Percentiles rank a stretch among this genome's conserved stretches.
Evolutionary conservation across 1,140 invertebrate species (phyloP).

Genomic region (Formica selysi): DNA sequence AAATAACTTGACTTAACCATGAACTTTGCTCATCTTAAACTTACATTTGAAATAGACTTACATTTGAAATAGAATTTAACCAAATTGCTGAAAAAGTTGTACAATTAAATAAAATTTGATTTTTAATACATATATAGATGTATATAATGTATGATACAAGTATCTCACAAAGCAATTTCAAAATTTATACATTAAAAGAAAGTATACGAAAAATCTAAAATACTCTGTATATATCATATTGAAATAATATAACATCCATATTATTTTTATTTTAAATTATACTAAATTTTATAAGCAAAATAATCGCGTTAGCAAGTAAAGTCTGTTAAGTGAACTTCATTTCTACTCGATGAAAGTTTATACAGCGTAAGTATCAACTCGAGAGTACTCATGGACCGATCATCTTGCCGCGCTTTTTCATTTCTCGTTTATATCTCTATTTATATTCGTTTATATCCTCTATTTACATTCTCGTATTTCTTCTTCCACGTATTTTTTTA

Average conservation of each 20-base stretch:
- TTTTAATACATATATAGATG: neutral
- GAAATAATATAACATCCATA: neutral
- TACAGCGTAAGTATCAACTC: constrained; percentile 25
- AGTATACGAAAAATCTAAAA: neutral
- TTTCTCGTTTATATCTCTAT: constrained; percentile 21
- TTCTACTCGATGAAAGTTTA: constrained; percentile 16
- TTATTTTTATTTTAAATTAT: constrained; percentile 13
- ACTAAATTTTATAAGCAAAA: neutral
- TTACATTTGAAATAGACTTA: constrained; percentile 36
- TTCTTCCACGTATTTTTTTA: constrained; percentile 16
- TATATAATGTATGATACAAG: too few species aligned
- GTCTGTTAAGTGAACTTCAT: neutral
- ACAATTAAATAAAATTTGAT: neutral
- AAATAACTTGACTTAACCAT: constrained; percentile 9
- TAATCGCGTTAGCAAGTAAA: neutral
- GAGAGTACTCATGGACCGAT: neutral
- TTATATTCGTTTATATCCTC: neutral
- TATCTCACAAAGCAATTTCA: neutral
- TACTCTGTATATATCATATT: neutral
- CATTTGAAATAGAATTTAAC: constrained; percentile 1
- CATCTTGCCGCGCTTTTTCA: neutral
- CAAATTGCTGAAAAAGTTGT: neutral
- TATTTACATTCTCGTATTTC: constrained; percentile 4
- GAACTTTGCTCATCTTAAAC: constrained; percentile 7
- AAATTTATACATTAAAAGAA: neutral